Evolutionary conservation across 2,888 invertebrate genomes (phyloP).

Genomic region (Harmothoe impar): DNA sequence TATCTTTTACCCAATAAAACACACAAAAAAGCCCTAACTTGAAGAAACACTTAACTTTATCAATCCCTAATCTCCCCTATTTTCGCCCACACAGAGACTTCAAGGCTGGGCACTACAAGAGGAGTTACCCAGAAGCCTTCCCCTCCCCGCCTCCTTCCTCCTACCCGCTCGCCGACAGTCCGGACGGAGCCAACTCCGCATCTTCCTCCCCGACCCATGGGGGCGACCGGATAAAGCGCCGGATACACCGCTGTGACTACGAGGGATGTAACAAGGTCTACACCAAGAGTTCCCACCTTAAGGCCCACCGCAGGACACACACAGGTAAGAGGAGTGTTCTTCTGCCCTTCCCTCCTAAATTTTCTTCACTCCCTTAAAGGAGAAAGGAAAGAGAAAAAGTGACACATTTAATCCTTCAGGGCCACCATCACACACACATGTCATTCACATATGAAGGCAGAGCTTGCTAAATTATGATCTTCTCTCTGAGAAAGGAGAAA

Average conservation of each 20-base stretch:
- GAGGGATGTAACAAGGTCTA: constrained; percentile 86
- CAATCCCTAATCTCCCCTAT: too few relatives aligned
- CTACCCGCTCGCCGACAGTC: constrained; percentile 24
- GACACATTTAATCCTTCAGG: background rate
- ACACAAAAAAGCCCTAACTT: too few relatives aligned
- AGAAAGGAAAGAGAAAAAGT: background rate
- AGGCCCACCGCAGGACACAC: constrained; percentile 86
- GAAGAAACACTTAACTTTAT: too few relatives aligned
- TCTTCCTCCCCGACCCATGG: constrained; percentile 32
- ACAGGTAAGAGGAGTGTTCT: constrained; percentile 83
- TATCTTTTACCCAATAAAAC: too few relatives aligned
- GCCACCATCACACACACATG: background rate
- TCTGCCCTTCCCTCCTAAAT: background rate
- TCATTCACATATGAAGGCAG: background rate
- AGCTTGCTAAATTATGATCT: background rate
- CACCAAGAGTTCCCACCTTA: constrained; percentile 87
- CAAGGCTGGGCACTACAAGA: constrained; percentile 37
- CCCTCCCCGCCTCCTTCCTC: constrained; percentile 1
- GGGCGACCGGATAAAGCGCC: constrained; percentile 65
- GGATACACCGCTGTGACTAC: constrained; percentile 81
- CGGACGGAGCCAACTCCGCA: background rate
- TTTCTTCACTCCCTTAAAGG: background rate
- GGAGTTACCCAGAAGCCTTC: constrained; percentile 34
- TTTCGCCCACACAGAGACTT: too few relatives aligned
- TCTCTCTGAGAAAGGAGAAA: background rate